Evolutionary conservation across 2,113 vertebrate genomes (phyloP), one percentile per base, ranked within the genome.

Genomic region (Sebastes fasciatus): DNA sequence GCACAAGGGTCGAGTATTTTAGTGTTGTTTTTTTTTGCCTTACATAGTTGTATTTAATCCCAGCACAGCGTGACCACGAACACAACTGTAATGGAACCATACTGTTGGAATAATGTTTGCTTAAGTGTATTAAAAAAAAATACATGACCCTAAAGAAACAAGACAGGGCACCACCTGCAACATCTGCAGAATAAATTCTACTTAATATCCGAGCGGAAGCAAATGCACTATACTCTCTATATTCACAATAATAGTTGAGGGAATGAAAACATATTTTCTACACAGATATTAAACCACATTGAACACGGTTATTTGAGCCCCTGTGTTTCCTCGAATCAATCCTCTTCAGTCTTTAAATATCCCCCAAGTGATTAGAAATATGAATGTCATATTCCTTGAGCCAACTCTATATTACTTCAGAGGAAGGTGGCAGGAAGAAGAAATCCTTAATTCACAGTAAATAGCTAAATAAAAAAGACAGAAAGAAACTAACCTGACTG

Each of bases 1-100:
- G 13, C 45, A 67, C 54, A 69, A 52, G 78, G 34, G 66, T 70
- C 4, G 13, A 52, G 49, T 42, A 49, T 62, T 74, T 71, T 45
- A 0, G 34, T 34, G 34, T 34, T 85, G 67, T 42, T 10, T 66
- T 82, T 81, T 73, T 23, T n/a, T 62, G 16, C 13, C 19, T 0
- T 60, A 9, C 14, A 68, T 48, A 48, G 60, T 19, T 21, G 16
- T n/a, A 51, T 45, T 51, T 64, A 67, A 67, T 5, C 81, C 1
- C 6, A 51, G 58, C 13, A 34, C 74, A 40, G 17, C n/a, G 2
- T 21, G 76, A 70, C 76, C 65, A 55, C 52, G 46, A 79, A 62
- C 66, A 26, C 57, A 79, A 26, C 57, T 48, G 5, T 43, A 70
- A 62, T 60, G 69, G 19, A 68, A 21, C 17, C 23, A 10, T 12